Evolutionary conservation across 2,797 vertebrate species (phyloP).

Genomic region (Notamacropus eugenii): DNA sequence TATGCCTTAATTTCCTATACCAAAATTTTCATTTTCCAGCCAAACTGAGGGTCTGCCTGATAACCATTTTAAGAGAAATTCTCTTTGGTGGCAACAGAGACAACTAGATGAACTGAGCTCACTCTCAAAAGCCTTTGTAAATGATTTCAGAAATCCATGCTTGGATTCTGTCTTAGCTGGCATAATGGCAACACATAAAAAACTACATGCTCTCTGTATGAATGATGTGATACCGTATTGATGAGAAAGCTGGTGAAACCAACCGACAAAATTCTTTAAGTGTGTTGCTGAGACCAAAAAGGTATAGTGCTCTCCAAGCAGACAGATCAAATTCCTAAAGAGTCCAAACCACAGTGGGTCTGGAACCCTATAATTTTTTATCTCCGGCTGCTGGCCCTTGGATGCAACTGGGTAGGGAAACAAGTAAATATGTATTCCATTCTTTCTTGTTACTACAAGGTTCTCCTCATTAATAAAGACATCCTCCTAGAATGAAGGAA

Average conservation of each 20-base stretch:
- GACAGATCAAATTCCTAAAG: neutral
- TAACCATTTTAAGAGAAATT: neutral
- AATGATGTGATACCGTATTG: neutral
- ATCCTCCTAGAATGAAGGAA: slow-evolving; percentile 47
- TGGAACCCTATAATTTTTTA: neutral
- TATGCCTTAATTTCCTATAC: neutral
- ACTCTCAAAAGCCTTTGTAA: neutral
- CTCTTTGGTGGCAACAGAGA: neutral
- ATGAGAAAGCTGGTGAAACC: neutral
- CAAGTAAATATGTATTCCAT: neutral
- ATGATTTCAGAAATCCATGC: neutral
- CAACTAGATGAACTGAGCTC: neutral
- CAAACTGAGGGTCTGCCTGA: neutral
- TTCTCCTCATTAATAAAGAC: slow-evolving; percentile 50
- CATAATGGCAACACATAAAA: neutral
- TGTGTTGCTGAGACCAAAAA: slow-evolving; percentile 5
- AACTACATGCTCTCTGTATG: neutral
- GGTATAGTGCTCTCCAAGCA: slow-evolving; percentile 8
- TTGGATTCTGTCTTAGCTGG: neutral
- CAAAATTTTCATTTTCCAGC: neutral
- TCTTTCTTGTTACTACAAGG: slow-evolving; percentile 21
- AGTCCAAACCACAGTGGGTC: neutral
- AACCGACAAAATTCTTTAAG: slow-evolving; percentile 35
- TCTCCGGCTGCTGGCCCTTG: neutral
- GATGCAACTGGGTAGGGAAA: neutral